phyloP scores from a whole-genome alignment of 2,797 vertebrate genomes.

The Vipera ursinii region DNA sequence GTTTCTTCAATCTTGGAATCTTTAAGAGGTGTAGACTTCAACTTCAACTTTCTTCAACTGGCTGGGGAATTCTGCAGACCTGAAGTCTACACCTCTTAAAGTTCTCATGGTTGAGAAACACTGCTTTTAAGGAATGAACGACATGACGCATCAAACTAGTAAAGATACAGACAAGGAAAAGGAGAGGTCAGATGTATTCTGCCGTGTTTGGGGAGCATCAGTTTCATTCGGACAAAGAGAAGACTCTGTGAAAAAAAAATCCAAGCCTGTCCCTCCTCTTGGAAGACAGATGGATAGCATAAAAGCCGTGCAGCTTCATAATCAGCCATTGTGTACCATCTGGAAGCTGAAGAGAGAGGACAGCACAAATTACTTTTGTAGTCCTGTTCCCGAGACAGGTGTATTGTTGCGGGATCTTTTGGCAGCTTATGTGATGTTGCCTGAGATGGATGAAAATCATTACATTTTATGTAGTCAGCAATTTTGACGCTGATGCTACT shows the following conservation, averaged over 20 bases:
- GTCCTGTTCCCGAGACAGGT: constrained; percentile 53
- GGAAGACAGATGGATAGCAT: constrained; percentile 33
- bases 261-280: neutral
- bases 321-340: constrained; percentile 41
- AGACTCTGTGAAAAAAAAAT: constrained; percentile 8
- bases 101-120: neutral
- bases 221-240: neutral
- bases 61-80: neutral
- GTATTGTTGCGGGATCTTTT: constrained; percentile 21
- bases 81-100: neutral
- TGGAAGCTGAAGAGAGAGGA: constrained; percentile 32
- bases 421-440: neutral
- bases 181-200: constrained; percentile 26
- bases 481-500: neutral
- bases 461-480: constrained; percentile 42
- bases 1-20: neutral
- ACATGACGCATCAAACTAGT: neutral
- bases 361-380: constrained; percentile 40
- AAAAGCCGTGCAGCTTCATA: constrained; percentile 49
- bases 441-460: constrained; percentile 61
- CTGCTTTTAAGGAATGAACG: neutral
- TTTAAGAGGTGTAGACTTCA: neutral
- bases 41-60: neutral
- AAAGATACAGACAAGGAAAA: neutral
- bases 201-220: neutral